Evolutionary conservation across 2,797 vertebrate genomes (phyloP).

Genomic region (Protonibea diacanthus): DNA sequence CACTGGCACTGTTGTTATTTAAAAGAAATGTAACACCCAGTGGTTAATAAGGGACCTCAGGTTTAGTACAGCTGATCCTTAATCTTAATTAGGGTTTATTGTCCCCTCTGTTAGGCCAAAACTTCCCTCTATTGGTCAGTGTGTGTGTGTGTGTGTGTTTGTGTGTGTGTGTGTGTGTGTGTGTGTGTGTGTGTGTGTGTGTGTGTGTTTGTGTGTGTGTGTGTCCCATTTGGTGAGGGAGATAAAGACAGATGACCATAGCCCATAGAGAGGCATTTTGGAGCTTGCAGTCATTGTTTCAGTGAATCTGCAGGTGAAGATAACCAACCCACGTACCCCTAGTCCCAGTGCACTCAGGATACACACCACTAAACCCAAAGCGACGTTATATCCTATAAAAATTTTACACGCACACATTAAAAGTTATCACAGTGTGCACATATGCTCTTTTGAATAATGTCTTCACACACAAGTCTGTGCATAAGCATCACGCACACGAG

Average conservation of each 20-base stretch:
- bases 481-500: not conserved
- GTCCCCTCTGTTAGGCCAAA: slow-evolving; percentile 12
- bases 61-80: slow-evolving; percentile 31
- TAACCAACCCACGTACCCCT: slow-evolving; percentile 43
- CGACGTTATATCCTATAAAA: slow-evolving; percentile 17
- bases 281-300: slow-evolving; percentile 53
- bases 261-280: slow-evolving; percentile 31
- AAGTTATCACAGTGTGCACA: slow-evolving; percentile 32
- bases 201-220: slow-evolving; percentile 3
- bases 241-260: slow-evolving; percentile 56
- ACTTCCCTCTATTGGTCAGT: not conserved
- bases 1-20: slow-evolving; percentile 11
- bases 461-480: not conserved
- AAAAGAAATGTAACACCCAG: slow-evolving; percentile 13
- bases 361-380: slow-evolving; percentile 7
- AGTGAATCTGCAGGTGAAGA: slow-evolving; percentile 69
- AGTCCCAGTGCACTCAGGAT: not conserved
- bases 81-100: slow-evolving; percentile 48
- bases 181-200: slow-evolving; percentile 14
- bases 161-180: slow-evolving; percentile 11
- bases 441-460: not conserved
- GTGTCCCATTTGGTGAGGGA: slow-evolving; percentile 42
- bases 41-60: slow-evolving; percentile 10
- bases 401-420: not conserved
- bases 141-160: slow-evolving; percentile 6